A percentile compares a stretch with the other conserved stretches of the same genome.
These are phyloP conservation scores for Triplophysa tibetana DNA, from an alignment of 2,113 vertebrate genomes.

Conservation along the genomic window DNA sequence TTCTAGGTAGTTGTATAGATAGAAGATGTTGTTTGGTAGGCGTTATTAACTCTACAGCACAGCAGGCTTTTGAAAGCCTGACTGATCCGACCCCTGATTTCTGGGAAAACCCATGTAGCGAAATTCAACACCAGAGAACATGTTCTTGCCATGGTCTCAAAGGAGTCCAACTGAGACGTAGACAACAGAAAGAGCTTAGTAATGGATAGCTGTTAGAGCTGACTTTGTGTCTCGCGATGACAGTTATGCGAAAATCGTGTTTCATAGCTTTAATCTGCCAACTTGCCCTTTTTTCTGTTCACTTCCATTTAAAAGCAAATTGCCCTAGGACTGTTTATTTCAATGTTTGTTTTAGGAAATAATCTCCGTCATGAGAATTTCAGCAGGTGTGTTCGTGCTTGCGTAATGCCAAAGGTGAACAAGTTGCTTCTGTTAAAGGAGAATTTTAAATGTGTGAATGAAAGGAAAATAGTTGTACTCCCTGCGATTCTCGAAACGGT, in stretches of 20 bases:
- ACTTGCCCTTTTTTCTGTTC: not conserved
- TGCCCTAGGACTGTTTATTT: not conserved
- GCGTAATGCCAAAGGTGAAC: not conserved
- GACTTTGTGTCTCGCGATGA: not conserved
- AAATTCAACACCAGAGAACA: conserved; percentile 25
- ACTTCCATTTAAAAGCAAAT: conserved; percentile 22
- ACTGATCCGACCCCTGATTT: conserved; percentile 13
- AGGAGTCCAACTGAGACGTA: conserved; percentile 1
- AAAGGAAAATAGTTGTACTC: conserved; percentile 13
- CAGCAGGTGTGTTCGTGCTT: not conserved
- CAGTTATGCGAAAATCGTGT: not conserved
- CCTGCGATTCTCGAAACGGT: not conserved
- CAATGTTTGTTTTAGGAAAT: not conserved
- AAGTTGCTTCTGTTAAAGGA: not conserved
- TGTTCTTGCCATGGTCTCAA: conserved; percentile 17
- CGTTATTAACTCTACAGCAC: conserved; percentile 10
- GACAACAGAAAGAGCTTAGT: conserved; percentile 19
- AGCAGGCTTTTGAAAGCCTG: conserved; percentile 28
- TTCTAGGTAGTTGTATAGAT: not conserved
- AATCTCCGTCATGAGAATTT: conserved; percentile 13
- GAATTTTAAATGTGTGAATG: conserved; percentile 10
- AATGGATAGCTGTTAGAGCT: conserved; percentile 28
- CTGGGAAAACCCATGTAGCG: conserved; percentile 1
- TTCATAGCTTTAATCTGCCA: not conserved
- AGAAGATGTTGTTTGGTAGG: conserved; percentile 20